Evolutionary conservation across 2,113 vertebrate genomes (phyloP).

Genomic region (Cynoglossus semilaevis): DNA sequence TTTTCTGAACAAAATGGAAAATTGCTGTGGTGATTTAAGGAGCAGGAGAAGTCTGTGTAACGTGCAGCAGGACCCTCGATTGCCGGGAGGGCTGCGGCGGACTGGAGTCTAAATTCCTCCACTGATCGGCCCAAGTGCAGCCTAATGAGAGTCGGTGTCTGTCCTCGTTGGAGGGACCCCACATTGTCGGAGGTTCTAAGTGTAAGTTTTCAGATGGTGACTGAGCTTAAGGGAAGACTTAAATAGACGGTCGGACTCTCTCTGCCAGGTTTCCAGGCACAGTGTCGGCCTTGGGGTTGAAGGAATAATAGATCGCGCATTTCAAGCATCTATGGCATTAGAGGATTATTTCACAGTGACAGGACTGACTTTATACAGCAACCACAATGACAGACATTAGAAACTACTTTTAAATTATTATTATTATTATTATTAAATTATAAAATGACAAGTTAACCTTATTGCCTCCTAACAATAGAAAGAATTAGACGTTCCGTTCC

Average conservation of each 20-base stretch:
- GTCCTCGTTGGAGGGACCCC: conserved; percentile 50
- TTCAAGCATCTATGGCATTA: conserved; percentile 23
- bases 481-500: no score
- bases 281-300: conserved; percentile 34
- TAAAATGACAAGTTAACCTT: no score
- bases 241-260: conserved; percentile 60
- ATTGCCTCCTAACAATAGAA: no score
- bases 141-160: conserved; percentile 53
- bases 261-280: conserved; percentile 55
- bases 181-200: conserved; percentile 67
- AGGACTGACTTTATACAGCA: neutral
- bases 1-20: conserved; percentile 23
- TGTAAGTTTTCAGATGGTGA: conserved; percentile 58
- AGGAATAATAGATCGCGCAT: conserved; percentile 28
- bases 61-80: conserved; percentile 45
- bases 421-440: no score
- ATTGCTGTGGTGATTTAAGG: conserved; percentile 36
- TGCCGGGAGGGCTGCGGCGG: conserved; percentile 38
- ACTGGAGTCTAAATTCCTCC: conserved; percentile 42
- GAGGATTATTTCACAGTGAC: neutral
- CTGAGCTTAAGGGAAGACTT: conserved; percentile 54
- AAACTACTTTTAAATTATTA: neutral
- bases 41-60: conserved; percentile 46
- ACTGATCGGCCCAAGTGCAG: conserved; percentile 44
- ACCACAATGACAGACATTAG: neutral